Conservation (phyloP, 1,140 invertebrate species). For the Lamellibrachia luymesi region DNA sequence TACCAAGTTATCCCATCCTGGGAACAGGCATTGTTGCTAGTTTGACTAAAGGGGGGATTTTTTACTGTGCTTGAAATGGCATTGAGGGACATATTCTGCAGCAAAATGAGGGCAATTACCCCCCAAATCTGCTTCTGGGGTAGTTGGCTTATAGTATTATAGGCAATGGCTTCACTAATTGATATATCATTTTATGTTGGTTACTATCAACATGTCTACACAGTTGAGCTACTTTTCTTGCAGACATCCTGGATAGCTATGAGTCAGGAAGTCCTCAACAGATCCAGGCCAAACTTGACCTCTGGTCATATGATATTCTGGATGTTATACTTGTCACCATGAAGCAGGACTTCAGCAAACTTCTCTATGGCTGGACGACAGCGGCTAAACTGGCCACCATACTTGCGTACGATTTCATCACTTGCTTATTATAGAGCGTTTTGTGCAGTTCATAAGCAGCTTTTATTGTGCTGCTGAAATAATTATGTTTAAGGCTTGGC, state of each 20-base stretch:
- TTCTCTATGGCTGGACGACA: slow-evolving; percentile 8
- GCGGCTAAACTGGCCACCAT: neutral
- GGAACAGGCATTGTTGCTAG: too few species aligned
- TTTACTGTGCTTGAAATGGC: too few species aligned
- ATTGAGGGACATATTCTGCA: too few species aligned
- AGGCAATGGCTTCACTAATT: neutral
- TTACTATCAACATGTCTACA: neutral
- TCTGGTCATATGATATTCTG: neutral
- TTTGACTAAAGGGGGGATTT: too few species aligned
- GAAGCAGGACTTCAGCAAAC: slow-evolving; percentile 16
- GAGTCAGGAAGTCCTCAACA: neutral
- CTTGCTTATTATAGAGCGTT: neutral
- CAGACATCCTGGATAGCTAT: neutral
- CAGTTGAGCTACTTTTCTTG: neutral
- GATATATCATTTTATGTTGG: neutral
- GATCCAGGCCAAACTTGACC: neutral
- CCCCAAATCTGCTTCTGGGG: too few species aligned
- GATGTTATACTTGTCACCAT: neutral
- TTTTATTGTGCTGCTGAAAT: neutral
- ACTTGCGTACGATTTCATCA: neutral
- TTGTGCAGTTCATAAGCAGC: neutral
- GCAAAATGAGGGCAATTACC: too few species aligned
- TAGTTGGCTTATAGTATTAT: too few species aligned
- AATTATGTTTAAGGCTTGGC: neutral
- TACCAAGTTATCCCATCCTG: too few species aligned